A percentile compares a stretch with the other conserved stretches of the same genome.
Evolutionary conservation across 1,140 invertebrate genomes (phyloP).

Genomic region (Pseudachorutes palmiensis): DNA sequence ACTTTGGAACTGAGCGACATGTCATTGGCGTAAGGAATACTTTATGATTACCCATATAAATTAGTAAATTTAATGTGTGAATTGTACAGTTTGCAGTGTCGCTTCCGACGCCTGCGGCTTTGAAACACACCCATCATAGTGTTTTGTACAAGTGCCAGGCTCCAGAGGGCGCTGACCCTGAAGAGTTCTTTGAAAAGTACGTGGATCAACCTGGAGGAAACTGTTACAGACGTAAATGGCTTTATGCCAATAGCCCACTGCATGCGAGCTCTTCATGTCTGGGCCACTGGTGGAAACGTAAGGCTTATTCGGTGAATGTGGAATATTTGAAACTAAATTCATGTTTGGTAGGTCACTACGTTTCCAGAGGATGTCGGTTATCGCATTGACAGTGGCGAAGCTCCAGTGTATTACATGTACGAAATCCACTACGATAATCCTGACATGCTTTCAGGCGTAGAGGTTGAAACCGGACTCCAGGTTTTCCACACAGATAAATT

Average conservation of each 20-base stretch:
- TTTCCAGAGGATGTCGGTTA: slow-evolving; percentile 19
- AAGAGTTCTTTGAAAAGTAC: slow-evolving; percentile 15
- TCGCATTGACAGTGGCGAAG: neutral
- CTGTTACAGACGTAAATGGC: neutral
- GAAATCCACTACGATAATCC: slow-evolving; percentile 29
- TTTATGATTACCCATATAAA: neutral
- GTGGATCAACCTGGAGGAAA: slow-evolving; percentile 12
- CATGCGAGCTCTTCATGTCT: neutral
- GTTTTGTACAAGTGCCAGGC: slow-evolving; percentile 16
- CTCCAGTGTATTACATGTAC: slow-evolving; percentile 17
- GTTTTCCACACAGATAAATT: slow-evolving; percentile 12
- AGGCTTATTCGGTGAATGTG: neutral
- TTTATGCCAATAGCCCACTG: slow-evolving; percentile 7
- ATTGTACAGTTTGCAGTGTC: neutral
- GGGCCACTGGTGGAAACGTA: slow-evolving; percentile 16
- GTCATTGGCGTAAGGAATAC: slow-evolving; percentile 9
- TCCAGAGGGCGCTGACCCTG: slow-evolving; percentile 10
- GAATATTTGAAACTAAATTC: neutral
- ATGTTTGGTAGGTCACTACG: slow-evolving; percentile 9
- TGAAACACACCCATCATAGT: slow-evolving; percentile 21
- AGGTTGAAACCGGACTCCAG: slow-evolving; percentile 10
- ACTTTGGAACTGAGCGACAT: neutral
- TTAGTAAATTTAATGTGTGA: neutral
- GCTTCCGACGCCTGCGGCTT: neutral
- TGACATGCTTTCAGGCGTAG: neutral